Base-by-base conservation (phyloP, 2,113 vertebrate genomes). In the Amazona guildingii region DNA sequence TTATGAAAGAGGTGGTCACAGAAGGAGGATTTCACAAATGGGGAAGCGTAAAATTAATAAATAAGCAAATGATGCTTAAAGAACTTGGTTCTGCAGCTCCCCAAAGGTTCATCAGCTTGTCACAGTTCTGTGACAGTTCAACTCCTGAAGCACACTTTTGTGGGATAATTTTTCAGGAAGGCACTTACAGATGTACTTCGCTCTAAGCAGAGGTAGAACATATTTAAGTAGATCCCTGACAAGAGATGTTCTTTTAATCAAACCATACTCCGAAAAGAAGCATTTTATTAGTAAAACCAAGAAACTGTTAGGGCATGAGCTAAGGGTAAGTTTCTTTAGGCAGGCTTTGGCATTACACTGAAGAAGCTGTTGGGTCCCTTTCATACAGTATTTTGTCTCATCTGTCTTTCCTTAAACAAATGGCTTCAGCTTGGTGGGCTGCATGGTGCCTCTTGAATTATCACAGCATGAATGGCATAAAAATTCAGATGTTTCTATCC, bases 61-160 rank as follows among this genome's bases (percentile, higher is more conserved):
- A 66, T 67, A 89, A 80, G 46, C 55, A 35, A 84, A 52, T 79
- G 28, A 68, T 68, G 9, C 85, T 35, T 80, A 16, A 88, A 68
- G 67, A 91, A 24, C 46, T 92, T 81, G 49, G 43, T 93, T 96
- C 51, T 91, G 67, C 61, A 92, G 44, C 94, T 87, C 51, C 48
- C 59, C 63, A 61, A 33, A 83, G n/a, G 94, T 55, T 68, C 48
- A 68, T 87, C 76, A 86, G 66, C 41, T 93, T 62, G 17, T 83
- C 78, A 35, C 2, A n/a, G 39, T 85, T 73, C 75, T 19, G 27
- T 52, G 51, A 44, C 57, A 80, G 9, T 83, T 68, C 33, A 79
- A 16, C 76, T 63, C 44, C 62, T 80, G 66, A 55, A 54, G 62
- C 83, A 41, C 74, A 25, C 63, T 84, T 94, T 51, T 19, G 37